These are phyloP conservation scores for Tenualosa ilisha DNA, from an alignment of 2,797 vertebrate genomes.

Conservation along the genomic window DNA sequence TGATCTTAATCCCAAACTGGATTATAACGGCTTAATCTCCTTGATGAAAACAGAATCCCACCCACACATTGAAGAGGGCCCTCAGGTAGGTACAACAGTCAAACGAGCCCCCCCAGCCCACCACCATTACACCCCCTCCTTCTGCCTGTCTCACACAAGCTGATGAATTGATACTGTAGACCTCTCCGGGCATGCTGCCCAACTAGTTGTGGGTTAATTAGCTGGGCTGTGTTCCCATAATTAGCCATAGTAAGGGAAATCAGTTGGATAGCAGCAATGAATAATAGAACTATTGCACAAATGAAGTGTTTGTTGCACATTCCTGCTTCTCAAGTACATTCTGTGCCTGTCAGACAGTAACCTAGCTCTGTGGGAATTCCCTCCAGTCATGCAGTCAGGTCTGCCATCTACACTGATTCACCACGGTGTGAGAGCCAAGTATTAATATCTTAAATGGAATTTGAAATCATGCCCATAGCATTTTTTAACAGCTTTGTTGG, in stretches of 20 bases:
- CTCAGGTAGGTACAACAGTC: conserved; percentile 64
- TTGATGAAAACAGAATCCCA: conserved; percentile 80
- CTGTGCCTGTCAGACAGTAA: not conserved
- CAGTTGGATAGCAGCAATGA: conserved; percentile 63
- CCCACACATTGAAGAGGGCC: conserved; percentile 66
- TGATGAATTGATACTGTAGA: conserved; percentile 66
- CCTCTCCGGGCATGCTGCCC: conserved; percentile 69
- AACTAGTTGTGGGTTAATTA: conserved; percentile 71
- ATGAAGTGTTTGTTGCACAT: conserved; percentile 43
- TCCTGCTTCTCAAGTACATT: conserved; percentile 1
- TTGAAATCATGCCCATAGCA: not conserved
- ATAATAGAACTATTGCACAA: conserved; percentile 36
- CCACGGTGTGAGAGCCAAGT: not conserved
- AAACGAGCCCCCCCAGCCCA: not conserved
- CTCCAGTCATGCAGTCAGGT: not conserved
- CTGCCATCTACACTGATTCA: not conserved
- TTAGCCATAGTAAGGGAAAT: conserved; percentile 70
- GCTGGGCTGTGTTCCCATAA: conserved; percentile 71
- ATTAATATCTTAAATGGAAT: not conserved
- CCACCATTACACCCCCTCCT: conserved; percentile 43
- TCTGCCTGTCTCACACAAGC: conserved; percentile 39
- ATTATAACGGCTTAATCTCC: conserved; percentile 73
- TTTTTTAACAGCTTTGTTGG: not conserved
- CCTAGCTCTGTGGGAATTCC: conserved; percentile 17
- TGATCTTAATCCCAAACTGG: conserved; percentile 71